These are phyloP conservation scores for Pelochelys cantorii DNA, from an alignment of 2,797 vertebrate genomes.

Conservation along the genomic window DNA sequence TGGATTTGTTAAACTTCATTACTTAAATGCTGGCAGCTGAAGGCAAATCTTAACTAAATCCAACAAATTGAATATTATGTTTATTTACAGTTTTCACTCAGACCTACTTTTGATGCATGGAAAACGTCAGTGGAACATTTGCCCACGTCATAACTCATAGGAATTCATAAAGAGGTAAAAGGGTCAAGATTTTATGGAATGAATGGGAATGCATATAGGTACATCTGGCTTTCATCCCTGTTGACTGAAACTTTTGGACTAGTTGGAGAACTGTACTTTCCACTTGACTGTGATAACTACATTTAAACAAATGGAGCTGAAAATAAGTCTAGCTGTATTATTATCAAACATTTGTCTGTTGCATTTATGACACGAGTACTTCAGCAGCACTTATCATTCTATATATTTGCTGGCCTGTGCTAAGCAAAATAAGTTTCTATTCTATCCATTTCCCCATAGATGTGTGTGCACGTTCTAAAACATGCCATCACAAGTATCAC, in stretches of 20 bases:
- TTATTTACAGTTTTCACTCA: neutral
- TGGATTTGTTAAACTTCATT: neutral
- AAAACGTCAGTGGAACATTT: neutral
- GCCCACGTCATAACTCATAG: neutral
- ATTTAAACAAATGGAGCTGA: neutral
- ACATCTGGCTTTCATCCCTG: neutral
- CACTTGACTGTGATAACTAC: neutral
- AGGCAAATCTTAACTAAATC: neutral
- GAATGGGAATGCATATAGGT: neutral
- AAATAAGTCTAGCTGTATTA: neutral
- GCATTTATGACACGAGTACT: accelerated
- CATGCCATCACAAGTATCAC: neutral
- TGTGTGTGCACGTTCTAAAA: neutral
- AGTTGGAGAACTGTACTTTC: neutral
- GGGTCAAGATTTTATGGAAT: neutral
- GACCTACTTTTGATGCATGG: neutral
- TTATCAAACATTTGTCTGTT: neutral
- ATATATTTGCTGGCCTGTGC: neutral
- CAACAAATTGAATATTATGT: neutral
- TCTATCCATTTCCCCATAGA: neutral
- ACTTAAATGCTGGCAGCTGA: neutral
- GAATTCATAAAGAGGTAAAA: neutral
- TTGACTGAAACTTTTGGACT: neutral
- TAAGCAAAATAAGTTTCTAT: neutral
- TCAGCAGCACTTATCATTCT: neutral